Evolutionary conservation across 2,113 vertebrate species (phyloP).

Genomic region (Pyrgilauda ruficollis): DNA sequence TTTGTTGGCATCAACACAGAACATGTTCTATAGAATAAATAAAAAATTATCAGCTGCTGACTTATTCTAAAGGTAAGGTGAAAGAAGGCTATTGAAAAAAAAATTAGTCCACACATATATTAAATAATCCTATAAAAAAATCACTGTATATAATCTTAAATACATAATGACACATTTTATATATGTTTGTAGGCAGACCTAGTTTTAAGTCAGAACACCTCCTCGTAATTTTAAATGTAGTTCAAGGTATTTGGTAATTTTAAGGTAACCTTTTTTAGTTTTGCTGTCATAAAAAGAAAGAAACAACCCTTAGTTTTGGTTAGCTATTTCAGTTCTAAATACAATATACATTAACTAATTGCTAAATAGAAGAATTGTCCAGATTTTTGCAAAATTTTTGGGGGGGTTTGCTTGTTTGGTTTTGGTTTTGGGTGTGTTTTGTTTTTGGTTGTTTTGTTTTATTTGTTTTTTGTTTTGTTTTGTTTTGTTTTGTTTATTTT

Average conservation of each 20-base stretch:
- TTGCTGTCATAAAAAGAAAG: neutral
- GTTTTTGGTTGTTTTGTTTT: too few relatives aligned
- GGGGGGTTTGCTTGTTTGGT: fast-evolving
- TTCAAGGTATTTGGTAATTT: neutral
- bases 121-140: neutral
- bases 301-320: neutral
- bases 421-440: neutral
- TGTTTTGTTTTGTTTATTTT: neutral
- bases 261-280: neutral
- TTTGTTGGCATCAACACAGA: neutral
- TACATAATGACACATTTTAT: neutral
- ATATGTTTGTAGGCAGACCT: neutral
- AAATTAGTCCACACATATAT: neutral
- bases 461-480: too few relatives aligned
- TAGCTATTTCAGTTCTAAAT: neutral
- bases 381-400: neutral
- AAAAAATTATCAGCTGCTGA: neutral
- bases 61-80: neutral
- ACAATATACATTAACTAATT: neutral
- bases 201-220: neutral
- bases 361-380: neutral
- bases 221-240: neutral
- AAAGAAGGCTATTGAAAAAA: neutral
- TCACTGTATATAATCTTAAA: neutral
- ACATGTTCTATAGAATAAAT: neutral